Evolutionary conservation across 1,140 invertebrate genomes (phyloP).

Genomic region (Drosophila funebris): DNA sequence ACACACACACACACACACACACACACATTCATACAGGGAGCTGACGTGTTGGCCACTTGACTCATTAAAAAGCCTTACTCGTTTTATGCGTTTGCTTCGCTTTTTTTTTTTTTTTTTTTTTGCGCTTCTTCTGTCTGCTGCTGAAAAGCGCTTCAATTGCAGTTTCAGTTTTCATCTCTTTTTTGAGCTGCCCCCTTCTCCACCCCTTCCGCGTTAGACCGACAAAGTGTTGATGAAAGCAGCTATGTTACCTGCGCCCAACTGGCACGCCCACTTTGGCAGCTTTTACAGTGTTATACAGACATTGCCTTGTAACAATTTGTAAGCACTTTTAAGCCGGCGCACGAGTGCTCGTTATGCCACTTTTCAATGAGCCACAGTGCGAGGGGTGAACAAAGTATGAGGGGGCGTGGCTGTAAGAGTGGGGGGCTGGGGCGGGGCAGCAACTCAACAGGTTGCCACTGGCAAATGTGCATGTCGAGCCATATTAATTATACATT

Average conservation of each 20-base stretch:
- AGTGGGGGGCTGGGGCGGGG: slow-evolving; percentile 6
- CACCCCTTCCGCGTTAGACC: background rate
- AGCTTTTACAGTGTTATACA: slow-evolving; percentile 24
- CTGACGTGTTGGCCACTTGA: slow-evolving; percentile 77
- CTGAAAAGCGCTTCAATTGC: slow-evolving; percentile 75
- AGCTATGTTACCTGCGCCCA: slow-evolving; percentile 16
- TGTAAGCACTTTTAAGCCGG: slow-evolving; percentile 79
- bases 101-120: slow-evolving; percentile 17
- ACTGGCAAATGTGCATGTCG: slow-evolving; percentile 65
- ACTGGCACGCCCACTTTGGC: background rate
- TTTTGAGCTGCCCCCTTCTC: slow-evolving; percentile 29
- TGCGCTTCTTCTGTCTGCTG: slow-evolving; percentile 25
- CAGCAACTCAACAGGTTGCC: slow-evolving; percentile 26
- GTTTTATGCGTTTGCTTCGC: slow-evolving; percentile 16
- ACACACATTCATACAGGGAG: slow-evolving; percentile 1
- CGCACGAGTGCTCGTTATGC: slow-evolving; percentile 76
- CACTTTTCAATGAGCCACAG: slow-evolving; percentile 70
- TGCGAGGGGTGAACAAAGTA: too few relatives aligned
- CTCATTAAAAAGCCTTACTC: slow-evolving; percentile 67
- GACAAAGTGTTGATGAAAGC: slow-evolving; percentile 71
- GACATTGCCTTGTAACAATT: slow-evolving; percentile 74
- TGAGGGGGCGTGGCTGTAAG: background rate
- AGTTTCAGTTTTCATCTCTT: slow-evolving; percentile 74
- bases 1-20: slow-evolving; percentile 11
- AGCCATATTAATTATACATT: slow-evolving; percentile 78